A percentile compares a stretch with the other conserved stretches of the same genome.
Evolutionary conservation across 2,888 invertebrate species (phyloP).

Genomic region (Agrotis exclamationis): DNA sequence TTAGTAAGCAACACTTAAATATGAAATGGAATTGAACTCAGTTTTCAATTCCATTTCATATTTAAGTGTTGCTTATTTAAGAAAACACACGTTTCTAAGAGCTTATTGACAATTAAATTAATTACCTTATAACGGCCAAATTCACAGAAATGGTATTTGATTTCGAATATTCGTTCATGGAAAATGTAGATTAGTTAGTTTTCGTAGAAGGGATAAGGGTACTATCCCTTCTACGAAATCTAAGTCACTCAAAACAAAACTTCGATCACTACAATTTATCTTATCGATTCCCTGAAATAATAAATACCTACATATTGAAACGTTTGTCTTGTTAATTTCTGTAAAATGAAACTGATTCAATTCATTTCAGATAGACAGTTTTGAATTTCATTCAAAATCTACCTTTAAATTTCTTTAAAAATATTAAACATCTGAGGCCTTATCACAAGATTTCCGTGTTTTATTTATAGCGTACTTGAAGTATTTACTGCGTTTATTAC

Average conservation of each 20-base stretch:
- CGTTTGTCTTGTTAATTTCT: background rate
- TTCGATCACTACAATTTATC: background rate
- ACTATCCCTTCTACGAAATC: background rate
- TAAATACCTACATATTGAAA: background rate
- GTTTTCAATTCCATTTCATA: background rate
- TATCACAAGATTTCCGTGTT: no score
- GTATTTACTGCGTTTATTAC: no score
- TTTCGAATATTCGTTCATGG: background rate
- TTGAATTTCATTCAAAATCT: no score
- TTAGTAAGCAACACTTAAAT: no score
- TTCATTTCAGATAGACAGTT: background rate
- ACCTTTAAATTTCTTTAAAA: no score
- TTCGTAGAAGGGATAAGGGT: background rate
- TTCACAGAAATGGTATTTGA: background rate
- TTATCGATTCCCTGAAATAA: slow-evolving; percentile 9
- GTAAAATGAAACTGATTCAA: background rate
- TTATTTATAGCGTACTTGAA: no score
- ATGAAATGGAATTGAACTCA: no score
- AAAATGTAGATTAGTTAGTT: slow-evolving; percentile 1
- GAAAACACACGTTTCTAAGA: no score
- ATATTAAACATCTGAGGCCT: no score
- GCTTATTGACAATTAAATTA: no score
- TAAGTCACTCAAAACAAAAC: no score
- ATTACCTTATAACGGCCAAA: background rate
- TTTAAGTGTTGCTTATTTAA: background rate